phyloP scores from a whole-genome alignment of 2,113 vertebrate genomes.

The Cyrtonyx montezumae region DNA sequence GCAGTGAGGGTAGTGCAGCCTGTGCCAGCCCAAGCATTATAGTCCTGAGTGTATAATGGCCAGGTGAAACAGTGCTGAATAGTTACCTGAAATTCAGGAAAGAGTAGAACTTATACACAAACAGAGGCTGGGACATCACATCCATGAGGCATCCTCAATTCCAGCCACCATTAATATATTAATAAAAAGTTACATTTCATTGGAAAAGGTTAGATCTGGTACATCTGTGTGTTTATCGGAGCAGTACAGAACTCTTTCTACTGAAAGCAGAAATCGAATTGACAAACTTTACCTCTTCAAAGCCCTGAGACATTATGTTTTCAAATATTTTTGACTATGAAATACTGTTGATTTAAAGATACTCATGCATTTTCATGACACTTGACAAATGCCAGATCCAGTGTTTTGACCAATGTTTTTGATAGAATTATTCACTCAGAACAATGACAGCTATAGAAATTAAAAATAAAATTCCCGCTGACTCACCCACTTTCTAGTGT shows the following conservation, averaged over 20 bases:
- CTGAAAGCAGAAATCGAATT: neutral
- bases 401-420: neutral
- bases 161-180: neutral
- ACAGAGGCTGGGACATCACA: neutral
- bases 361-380: neutral
- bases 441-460: neutral
- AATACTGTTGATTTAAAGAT: neutral
- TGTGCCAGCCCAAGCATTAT: neutral
- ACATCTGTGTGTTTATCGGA: neutral
- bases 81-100: neutral
- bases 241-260: neutral
- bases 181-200: neutral
- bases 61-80: neutral
- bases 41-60: fast-evolving
- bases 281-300: neutral
- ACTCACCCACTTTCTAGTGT: neutral
- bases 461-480: neutral
- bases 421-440: neutral
- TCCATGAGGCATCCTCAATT: neutral
- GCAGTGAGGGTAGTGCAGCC: neutral
- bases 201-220: neutral
- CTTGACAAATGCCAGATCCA: neutral
- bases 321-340: neutral
- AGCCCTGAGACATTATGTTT: neutral
- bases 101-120: neutral